Conservation (phyloP, 2,797 vertebrate genomes). For the Tinamus major region DNA sequence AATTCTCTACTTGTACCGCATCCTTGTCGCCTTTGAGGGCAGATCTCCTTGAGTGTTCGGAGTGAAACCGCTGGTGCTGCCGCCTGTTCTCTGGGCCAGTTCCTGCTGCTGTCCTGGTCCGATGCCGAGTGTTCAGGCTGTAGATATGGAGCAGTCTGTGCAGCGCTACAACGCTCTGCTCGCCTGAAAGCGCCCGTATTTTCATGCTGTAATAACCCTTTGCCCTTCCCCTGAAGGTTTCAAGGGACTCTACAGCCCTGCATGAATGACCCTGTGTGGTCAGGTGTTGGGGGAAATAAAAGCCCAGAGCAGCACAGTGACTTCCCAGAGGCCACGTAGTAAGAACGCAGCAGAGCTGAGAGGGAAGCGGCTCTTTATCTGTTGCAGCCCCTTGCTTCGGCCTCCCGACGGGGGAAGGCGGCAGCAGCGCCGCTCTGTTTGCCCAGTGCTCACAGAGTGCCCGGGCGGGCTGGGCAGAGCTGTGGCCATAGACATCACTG, state of each 20-base stretch:
- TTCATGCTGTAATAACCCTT: slow-evolving; percentile 6
- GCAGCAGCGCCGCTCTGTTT: slow-evolving; percentile 43
- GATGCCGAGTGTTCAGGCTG: background rate
- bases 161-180: background rate
- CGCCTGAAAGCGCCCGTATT: slow-evolving; percentile 13
- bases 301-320: background rate
- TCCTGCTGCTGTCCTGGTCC: background rate
- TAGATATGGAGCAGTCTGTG: background rate
- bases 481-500: background rate
- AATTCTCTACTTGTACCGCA: background rate
- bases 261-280: background rate
- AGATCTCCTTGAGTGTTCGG: background rate
- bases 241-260: slow-evolving; percentile 8
- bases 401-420: background rate
- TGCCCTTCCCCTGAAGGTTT: background rate
- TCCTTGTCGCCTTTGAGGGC: background rate
- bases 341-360: background rate
- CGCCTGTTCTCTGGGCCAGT: background rate
- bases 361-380: background rate
- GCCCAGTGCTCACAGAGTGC: background rate
- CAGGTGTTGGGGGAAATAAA: background rate
- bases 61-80: background rate
- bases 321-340: background rate
- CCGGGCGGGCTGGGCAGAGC: background rate
- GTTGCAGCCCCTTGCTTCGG: slow-evolving; percentile 11